phyloP scores from a whole-genome alignment of 2,888 invertebrate species.

The Aporophyla nigra region DNA sequence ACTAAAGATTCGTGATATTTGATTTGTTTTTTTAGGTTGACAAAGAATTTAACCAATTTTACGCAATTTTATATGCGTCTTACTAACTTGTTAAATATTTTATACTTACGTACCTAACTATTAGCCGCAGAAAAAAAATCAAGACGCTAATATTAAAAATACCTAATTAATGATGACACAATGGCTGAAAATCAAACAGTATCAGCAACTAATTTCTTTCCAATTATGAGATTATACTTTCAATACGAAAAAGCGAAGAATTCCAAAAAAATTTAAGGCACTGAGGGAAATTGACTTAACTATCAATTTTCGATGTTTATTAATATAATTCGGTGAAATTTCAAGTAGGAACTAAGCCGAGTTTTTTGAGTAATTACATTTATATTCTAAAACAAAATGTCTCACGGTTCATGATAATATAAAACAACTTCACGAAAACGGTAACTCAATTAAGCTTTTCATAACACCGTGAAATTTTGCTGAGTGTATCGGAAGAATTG shows the following conservation, averaged over 20 bases:
- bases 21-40: not conserved
- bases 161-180: not conserved
- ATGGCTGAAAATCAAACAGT: not conserved
- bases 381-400: constrained; percentile 8
- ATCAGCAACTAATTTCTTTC: not conserved
- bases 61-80: not conserved
- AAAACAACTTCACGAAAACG: constrained; percentile 7
- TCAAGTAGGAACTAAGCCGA: not conserved
- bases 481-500: not conserved
- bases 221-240: not conserved
- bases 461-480: not conserved
- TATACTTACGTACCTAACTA: not conserved
- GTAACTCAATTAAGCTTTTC: constrained; percentile 25
- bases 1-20: no score
- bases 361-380: constrained; percentile 1
- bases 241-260: not conserved
- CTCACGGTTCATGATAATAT: constrained; percentile 7
- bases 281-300: no score
- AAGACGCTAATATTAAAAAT: not conserved
- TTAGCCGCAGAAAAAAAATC: not conserved
- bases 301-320: not conserved
- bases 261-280: not conserved
- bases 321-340: not conserved
- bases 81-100: not conserved
- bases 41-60: no score